A percentile compares a stretch with the other conserved stretches of the same genome.
These are phyloP conservation scores for Noctilio leporinus DNA, from an alignment of 2,113 vertebrate species.

Conservation along the genomic window DNA sequence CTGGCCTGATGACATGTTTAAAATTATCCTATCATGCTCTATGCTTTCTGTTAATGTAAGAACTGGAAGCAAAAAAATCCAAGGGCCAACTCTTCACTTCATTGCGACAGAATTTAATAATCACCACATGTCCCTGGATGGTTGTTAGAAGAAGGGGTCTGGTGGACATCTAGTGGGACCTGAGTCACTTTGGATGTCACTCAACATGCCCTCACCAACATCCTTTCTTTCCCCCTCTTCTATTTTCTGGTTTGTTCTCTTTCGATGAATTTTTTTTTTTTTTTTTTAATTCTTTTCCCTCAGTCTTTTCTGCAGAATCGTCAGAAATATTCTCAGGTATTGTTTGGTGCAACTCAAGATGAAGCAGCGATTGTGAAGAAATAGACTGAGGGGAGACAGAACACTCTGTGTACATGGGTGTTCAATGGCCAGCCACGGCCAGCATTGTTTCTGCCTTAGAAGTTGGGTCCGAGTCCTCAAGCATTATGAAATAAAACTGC, in stretches of 20 bases:
- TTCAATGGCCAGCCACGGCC: background rate
- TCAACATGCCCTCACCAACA: background rate
- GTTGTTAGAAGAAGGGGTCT: background rate
- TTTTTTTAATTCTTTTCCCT: background rate
- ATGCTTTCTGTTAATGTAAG: background rate
- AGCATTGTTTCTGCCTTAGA: background rate
- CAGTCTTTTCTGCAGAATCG: background rate
- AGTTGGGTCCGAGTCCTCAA: background rate
- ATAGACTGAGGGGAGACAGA: background rate
- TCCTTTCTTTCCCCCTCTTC: background rate
- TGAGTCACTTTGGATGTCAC: background rate
- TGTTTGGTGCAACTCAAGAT: background rate
- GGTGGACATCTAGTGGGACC: background rate
- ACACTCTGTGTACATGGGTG: background rate
- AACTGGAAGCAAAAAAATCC: background rate
- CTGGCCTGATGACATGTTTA: background rate
- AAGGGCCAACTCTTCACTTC: background rate
- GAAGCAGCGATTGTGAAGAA: background rate
- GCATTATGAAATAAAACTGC: background rate
- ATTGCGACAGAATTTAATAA: background rate
- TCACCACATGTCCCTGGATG: background rate
- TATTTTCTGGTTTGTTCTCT: background rate
- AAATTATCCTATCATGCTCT: background rate
- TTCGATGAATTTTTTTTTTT: background rate
- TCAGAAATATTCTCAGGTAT: background rate